These are phyloP conservation scores for Callitettix versicolor DNA, from an alignment of 1,140 invertebrate genomes.

Conservation along the genomic window DNA sequence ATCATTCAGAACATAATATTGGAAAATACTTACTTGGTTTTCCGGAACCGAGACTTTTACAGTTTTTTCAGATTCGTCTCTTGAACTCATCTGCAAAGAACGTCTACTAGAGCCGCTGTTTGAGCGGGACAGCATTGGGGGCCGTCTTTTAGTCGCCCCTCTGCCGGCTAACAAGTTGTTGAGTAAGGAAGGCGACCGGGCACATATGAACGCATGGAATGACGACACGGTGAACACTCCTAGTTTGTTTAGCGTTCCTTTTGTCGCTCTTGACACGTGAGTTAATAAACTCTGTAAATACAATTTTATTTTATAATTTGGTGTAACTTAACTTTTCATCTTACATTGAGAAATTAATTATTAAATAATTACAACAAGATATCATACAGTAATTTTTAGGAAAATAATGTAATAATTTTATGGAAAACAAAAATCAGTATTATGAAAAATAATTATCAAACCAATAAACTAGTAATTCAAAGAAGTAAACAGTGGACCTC, in stretches of 20 bases:
- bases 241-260: constrained; percentile 85
- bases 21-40: constrained; percentile 46
- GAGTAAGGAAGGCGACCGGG: constrained; percentile 80
- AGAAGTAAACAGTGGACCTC: too few species aligned
- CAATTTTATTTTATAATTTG: too few species aligned
- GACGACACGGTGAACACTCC: constrained; percentile 96
- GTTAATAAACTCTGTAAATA: constrained; percentile 75
- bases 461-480: too few species aligned
- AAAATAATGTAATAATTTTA: too few species aligned
- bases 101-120: constrained; percentile 75
- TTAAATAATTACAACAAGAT: too few species aligned
- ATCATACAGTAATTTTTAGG: too few species aligned
- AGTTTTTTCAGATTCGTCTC: constrained; percentile 71
- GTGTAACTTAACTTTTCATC: too few species aligned
- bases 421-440: too few species aligned
- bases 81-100: constrained; percentile 70
- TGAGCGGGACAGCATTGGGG: constrained; percentile 76
- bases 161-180: constrained; percentile 85
- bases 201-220: constrained; percentile 95
- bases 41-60: constrained; percentile 87
- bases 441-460: too few species aligned
- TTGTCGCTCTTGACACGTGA: constrained; percentile 88
- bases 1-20: constrained; percentile 5
- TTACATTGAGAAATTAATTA: too few species aligned
- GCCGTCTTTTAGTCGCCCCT: constrained; percentile 75